Percentiles rank a stretch among this genome's conserved stretches.
Evolutionary conservation across 2,797 vertebrate species (phyloP).

Genomic region (Coregonus ussuriensis): DNA sequence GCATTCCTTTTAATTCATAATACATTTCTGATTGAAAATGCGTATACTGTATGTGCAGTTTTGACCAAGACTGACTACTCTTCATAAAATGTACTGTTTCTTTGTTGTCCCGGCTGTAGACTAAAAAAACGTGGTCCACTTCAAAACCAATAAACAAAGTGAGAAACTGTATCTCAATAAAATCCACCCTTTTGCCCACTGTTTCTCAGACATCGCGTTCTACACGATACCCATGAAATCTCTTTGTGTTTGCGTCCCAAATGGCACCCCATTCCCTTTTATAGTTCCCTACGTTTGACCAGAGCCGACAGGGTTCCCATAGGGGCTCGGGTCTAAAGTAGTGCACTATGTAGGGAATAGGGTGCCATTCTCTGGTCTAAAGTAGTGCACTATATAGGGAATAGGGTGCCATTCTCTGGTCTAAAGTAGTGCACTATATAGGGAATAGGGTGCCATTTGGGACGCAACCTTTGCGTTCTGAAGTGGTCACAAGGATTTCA

Average conservation of each 20-base stretch:
- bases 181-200: slow-evolving; percentile 40
- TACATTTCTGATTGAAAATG: no score
- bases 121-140: not conserved
- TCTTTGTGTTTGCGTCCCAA: slow-evolving; percentile 9
- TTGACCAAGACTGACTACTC: not conserved
- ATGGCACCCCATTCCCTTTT: not conserved
- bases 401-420: not conserved
- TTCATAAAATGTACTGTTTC: not conserved
- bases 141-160: slow-evolving; percentile 58
- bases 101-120: not conserved
- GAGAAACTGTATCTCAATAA: slow-evolving; percentile 46
- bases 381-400: no score
- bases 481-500: slow-evolving; percentile 76
- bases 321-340: no score
- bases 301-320: no score
- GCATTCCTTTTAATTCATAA: no score
- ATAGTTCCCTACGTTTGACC: no score
- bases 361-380: no score
- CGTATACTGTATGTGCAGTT: not conserved
- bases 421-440: no score
- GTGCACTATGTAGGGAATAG: no score
- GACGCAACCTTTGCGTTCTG: slow-evolving; percentile 14
- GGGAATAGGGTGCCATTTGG: not conserved
- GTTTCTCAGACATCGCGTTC: slow-evolving; percentile 68
- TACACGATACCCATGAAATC: slow-evolving; percentile 73